Percentiles rank a stretch among this genome's conserved stretches.
These are phyloP conservation scores for Oxycera nigricornis DNA, from an alignment of 2,888 invertebrate species.

Conservation along the genomic window DNA sequence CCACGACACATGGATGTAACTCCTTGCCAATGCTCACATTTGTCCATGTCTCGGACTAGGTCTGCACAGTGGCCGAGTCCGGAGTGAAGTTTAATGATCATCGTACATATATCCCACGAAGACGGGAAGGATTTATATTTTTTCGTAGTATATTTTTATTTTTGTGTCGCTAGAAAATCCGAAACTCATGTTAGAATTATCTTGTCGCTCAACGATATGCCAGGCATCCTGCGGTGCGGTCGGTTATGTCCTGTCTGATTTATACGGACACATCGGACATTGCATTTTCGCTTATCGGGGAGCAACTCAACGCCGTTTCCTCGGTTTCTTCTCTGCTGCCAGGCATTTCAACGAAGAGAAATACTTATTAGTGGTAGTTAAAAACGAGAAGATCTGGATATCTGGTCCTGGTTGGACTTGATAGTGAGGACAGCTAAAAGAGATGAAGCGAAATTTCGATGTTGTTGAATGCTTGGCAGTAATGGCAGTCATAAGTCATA, in stretches of 20 bases:
- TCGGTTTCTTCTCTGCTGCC: background rate
- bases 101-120: conserved; percentile 5
- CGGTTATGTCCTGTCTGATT: conserved; percentile 2
- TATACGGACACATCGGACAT: conserved; percentile 20
- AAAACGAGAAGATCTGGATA: no score
- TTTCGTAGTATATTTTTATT: background rate
- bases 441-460: no score
- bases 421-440: no score
- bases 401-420: no score
- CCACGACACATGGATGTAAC: background rate
- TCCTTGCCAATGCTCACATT: background rate
- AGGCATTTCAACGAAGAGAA: no score
- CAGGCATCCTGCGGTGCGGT: background rate
- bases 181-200: conserved; percentile 21
- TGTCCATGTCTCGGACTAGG: background rate
- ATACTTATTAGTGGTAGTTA: no score
- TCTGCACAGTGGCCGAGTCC: background rate
- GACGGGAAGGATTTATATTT: conserved; percentile 17
- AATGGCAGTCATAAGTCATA: no score
- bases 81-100: conserved; percentile 8
- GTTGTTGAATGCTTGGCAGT: no score
- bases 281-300: background rate
- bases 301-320: background rate
- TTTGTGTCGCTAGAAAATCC: background rate
- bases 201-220: background rate